Evolutionary conservation across 2,797 vertebrate genomes (phyloP).

Genomic region (Lithobates pipiens): DNA sequence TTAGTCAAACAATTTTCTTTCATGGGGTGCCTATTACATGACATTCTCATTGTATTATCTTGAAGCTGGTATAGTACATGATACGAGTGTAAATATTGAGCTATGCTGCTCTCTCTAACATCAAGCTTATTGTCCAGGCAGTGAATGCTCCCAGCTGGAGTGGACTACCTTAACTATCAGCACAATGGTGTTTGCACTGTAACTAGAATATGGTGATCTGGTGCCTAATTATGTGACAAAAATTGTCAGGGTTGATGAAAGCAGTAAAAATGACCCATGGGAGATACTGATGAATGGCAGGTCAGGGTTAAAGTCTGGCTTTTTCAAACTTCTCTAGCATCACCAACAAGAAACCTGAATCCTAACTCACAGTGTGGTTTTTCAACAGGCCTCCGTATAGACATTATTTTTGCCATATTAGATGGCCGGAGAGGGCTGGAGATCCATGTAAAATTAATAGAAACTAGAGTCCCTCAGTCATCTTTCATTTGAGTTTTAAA

Average conservation of each 20-base stretch:
- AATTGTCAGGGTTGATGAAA: slow-evolving; percentile 67
- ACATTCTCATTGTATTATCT: not conserved
- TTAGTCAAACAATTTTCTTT: no score
- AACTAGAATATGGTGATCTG: slow-evolving; percentile 58
- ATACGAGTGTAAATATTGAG: slow-evolving; percentile 14
- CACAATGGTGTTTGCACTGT: slow-evolving; percentile 67
- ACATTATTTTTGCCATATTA: slow-evolving; percentile 60
- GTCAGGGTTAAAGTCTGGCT: slow-evolving; percentile 62
- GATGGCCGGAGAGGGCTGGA: slow-evolving; percentile 38
- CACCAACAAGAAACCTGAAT: slow-evolving; percentile 59
- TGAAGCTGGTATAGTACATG: not conserved
- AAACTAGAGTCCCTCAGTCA: slow-evolving; percentile 65
- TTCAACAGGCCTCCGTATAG: slow-evolving; percentile 60
- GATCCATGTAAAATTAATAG: slow-evolving; percentile 57
- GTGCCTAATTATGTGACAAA: slow-evolving; percentile 69
- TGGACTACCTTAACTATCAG: slow-evolving; percentile 62
- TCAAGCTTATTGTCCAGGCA: slow-evolving; percentile 32
- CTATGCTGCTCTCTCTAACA: slow-evolving; percentile 6
- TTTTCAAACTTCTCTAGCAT: slow-evolving; percentile 65
- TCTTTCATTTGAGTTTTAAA: slow-evolving; percentile 63
- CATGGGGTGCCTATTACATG: no score
- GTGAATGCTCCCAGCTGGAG: slow-evolving; percentile 56
- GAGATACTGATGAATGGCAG: slow-evolving; percentile 63
- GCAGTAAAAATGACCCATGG: slow-evolving; percentile 66
- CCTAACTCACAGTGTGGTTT: slow-evolving; percentile 56